Conservation (phyloP, 2,797 vertebrate species). For the Coregonus ussuriensis region DNA sequence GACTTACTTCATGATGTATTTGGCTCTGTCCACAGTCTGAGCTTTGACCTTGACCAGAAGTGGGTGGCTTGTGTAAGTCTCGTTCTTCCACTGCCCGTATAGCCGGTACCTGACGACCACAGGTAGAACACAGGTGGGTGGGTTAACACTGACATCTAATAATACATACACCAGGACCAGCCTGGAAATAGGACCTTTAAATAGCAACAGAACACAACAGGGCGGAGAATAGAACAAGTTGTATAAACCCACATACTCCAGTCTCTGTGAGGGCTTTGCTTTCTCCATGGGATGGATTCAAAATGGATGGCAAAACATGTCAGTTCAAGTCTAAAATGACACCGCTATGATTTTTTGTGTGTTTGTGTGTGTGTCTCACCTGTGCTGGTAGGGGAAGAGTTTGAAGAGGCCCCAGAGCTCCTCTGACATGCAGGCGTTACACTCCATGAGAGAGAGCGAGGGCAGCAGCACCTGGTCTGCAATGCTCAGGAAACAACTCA, state of each 20-base stretch:
- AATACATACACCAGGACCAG: not conserved
- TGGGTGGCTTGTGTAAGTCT: slow-evolving; percentile 93
- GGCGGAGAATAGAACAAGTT: not conserved
- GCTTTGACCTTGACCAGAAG: slow-evolving; percentile 97
- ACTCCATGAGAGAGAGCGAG: slow-evolving; percentile 95
- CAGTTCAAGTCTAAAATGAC: not conserved
- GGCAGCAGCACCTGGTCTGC: slow-evolving; percentile 97
- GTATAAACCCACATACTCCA: not conserved
- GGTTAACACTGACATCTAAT: not conserved
- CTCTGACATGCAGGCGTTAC: slow-evolving; percentile 98
- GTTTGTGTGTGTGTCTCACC: slow-evolving; percentile 73
- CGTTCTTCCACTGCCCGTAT: slow-evolving; percentile 98
- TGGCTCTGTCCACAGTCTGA: slow-evolving; percentile 95
- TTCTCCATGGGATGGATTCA: not conserved
- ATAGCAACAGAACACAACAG: not conserved
- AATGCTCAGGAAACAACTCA: slow-evolving; percentile 96
- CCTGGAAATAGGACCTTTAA: not conserved
- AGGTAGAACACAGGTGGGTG: not conserved
- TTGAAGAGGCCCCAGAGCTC: slow-evolving; percentile 98
- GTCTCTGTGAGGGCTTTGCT: not conserved
- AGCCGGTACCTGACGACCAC: slow-evolving; percentile 85
- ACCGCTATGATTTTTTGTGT: not conserved
- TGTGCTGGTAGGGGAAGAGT: slow-evolving; percentile 95
- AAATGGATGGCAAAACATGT: not conserved
- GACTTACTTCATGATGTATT: slow-evolving; percentile 99